These are phyloP conservation scores for Thryonomys swinderianus DNA, from an alignment of 2,113 vertebrate genomes.

Conservation along the genomic window DNA sequence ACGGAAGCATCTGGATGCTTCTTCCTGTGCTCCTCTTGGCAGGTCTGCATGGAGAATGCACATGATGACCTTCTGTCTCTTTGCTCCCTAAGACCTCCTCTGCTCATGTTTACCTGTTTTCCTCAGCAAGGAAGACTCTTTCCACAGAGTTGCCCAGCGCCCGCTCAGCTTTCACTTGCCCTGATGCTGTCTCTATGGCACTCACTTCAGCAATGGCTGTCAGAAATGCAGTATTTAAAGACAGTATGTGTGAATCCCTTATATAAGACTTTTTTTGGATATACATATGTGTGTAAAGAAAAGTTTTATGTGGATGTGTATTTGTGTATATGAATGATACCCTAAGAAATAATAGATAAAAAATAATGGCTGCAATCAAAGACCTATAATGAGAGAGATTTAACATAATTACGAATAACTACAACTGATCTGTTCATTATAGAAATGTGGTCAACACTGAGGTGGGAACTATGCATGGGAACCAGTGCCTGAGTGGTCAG, in stretches of 20 bases:
- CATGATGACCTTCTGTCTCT: no score
- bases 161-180: no score
- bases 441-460: neutral
- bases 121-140: no score
- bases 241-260: neutral
- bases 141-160: no score
- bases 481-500: neutral
- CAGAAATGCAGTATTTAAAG: neutral
- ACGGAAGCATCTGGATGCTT: no score
- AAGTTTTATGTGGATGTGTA: neutral
- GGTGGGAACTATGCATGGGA: neutral
- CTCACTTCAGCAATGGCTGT: no score
- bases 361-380: constrained; percentile 1
- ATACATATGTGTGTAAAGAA: neutral
- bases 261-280: neutral
- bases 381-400: neutral
- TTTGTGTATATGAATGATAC: neutral
- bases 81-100: no score
- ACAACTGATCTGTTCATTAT: neutral
- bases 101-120: no score
- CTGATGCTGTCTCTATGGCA: no score
- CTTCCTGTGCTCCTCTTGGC: no score
- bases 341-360: neutral
- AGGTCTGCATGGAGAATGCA: no score
- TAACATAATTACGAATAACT: neutral